Conservation (phyloP, 2,888 invertebrate species). For the Sphaerophoria taeniata region DNA sequence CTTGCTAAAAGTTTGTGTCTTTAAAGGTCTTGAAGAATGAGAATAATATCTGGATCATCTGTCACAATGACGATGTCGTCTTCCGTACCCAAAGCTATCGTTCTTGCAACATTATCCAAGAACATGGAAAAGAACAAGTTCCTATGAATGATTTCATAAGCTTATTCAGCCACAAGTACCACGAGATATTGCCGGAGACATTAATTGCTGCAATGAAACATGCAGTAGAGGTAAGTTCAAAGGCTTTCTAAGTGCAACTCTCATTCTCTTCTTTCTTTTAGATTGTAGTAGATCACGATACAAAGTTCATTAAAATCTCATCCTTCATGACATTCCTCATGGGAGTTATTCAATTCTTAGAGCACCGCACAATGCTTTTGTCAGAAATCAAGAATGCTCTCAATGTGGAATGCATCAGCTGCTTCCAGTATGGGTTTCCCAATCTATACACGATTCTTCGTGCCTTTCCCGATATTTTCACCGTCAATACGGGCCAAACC, state of each 20-base stretch:
- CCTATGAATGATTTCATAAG: slow-evolving; percentile 78
- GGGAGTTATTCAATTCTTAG: slow-evolving; percentile 79
- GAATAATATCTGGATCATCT: slow-evolving; percentile 80
- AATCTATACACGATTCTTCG: slow-evolving; percentile 80
- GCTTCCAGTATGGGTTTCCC: slow-evolving; percentile 77
- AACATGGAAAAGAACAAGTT: slow-evolving; percentile 75
- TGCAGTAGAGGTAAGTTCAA: slow-evolving; percentile 79
- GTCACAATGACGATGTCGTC: slow-evolving; percentile 80
- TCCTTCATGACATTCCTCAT: slow-evolving; percentile 80
- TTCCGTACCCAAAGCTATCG: slow-evolving; percentile 81
- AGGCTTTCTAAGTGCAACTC: background rate
- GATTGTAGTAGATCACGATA: slow-evolving; percentile 78
- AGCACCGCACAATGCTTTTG: slow-evolving; percentile 79
- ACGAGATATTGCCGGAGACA: slow-evolving; percentile 77
- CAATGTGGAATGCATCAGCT: slow-evolving; percentile 75
- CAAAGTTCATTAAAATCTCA: slow-evolving; percentile 78
- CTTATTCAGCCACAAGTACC: slow-evolving; percentile 78
- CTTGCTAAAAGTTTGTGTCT: too few species aligned
- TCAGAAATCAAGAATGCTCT: slow-evolving; percentile 80
- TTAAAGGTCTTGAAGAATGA: slow-evolving; percentile 78
- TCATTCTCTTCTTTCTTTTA: slow-evolving; percentile 54
- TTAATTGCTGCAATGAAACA: slow-evolving; percentile 81
- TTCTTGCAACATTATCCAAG: slow-evolving; percentile 78
- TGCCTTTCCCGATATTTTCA: slow-evolving; percentile 81
- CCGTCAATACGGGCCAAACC: slow-evolving; percentile 77